Evolutionary conservation across 92 coral and sea anemone genomes (phyloP).

Genomic region (Metridium senile): DNA sequence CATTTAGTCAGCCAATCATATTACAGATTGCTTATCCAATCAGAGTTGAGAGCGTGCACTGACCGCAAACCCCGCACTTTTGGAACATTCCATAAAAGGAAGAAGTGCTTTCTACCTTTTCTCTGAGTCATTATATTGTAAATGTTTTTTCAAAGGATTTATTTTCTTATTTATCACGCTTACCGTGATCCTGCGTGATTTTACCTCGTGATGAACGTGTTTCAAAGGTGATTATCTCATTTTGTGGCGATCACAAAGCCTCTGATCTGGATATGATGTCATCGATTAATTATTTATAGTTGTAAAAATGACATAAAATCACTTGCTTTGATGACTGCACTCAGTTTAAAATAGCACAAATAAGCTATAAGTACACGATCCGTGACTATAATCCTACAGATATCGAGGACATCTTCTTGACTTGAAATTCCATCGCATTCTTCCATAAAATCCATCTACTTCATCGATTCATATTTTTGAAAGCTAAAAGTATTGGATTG

Average conservation of each 20-base stretch:
- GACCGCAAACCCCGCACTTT: slow-evolving; percentile 7
- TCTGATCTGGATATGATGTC: background rate
- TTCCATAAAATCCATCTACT: no score
- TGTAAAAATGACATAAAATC: background rate
- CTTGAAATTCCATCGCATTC: no score
- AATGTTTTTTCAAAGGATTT: background rate
- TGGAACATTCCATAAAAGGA: slow-evolving; percentile 1
- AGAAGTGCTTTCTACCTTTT: background rate
- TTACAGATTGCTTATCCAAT: slow-evolving; percentile 1
- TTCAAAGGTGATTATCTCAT: background rate
- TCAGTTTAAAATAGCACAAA: background rate
- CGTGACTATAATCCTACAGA: no score
- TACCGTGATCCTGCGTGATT: background rate
- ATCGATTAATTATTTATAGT: slow-evolving; percentile 1
- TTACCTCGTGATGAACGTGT: background rate
- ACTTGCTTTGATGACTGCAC: background rate
- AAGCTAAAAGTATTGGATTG: no score
- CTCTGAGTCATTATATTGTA: background rate
- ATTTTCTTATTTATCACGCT: background rate
- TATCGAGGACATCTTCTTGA: no score
- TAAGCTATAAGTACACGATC: background rate
- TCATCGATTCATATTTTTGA: no score
- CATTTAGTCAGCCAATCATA: slow-evolving; percentile 5
- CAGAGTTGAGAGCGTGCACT: background rate
- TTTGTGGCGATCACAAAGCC: background rate